These are phyloP conservation scores for Perizoma flavofasciatum DNA, from an alignment of 2,888 invertebrate species.

Conservation along the genomic window DNA sequence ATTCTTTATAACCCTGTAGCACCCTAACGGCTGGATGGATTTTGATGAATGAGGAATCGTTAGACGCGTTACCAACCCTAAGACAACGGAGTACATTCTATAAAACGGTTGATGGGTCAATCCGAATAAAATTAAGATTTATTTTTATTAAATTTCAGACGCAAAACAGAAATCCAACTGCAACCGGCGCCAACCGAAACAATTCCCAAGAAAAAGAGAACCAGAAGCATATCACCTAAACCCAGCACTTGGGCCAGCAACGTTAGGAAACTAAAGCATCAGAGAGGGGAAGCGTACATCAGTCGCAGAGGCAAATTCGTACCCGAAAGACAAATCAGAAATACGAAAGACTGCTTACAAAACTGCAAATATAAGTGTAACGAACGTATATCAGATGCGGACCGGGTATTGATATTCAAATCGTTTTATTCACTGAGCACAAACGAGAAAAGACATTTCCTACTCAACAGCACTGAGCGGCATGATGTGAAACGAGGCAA, in stretches of 20 bases:
- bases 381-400: slow-evolving; percentile 65
- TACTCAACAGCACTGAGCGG: slow-evolving; percentile 73
- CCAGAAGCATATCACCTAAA: slow-evolving; percentile 59
- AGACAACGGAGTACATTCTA: too few relatives aligned
- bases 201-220: slow-evolving; percentile 46
- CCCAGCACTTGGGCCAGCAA: slow-evolving; percentile 75
- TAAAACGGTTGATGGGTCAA: too few relatives aligned
- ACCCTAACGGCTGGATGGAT: too few relatives aligned
- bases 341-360: slow-evolving; percentile 70
- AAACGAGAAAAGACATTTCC: slow-evolving; percentile 74
- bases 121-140: neutral
- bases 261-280: slow-evolving; percentile 70
- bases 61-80: too few relatives aligned
- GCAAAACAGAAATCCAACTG: slow-evolving; percentile 44
- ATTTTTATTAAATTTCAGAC: slow-evolving; percentile 47
- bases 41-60: too few relatives aligned
- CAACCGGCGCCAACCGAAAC: slow-evolving; percentile 35
- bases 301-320: slow-evolving; percentile 72
- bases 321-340: slow-evolving; percentile 63
- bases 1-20: too few relatives aligned
- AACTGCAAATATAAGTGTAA: slow-evolving; percentile 73
- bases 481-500: slow-evolving; percentile 59
- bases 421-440: slow-evolving; percentile 72
- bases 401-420: slow-evolving; percentile 72
- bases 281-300: slow-evolving; percentile 73